Evolutionary conservation across 2,888 invertebrate species (phyloP).

Genomic region (Brenthis hecate): DNA sequence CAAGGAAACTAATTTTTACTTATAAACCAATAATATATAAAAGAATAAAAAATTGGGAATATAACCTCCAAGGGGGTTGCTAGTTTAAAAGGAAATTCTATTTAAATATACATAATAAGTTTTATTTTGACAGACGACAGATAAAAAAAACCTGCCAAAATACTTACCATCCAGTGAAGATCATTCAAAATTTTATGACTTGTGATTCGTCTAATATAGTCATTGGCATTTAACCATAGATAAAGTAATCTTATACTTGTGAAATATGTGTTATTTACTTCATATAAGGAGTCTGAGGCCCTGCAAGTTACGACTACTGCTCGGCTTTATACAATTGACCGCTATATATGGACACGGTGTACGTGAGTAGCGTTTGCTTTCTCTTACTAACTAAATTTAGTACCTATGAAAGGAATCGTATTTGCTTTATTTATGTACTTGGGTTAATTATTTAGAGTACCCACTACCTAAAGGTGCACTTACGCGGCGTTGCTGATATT

Average conservation of each 20-base stretch:
- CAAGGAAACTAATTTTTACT: no score
- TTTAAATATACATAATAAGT: no score
- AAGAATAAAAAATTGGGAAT: no score
- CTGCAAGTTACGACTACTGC: constrained; percentile 16
- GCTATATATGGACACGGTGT: background rate
- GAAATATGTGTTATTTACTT: constrained; percentile 19
- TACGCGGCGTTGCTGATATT: no score
- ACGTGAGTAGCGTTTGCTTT: constrained; percentile 16
- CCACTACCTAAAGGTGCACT: no score
- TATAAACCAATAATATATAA: no score
- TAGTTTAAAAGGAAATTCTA: no score
- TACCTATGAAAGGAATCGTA: constrained; percentile 1
- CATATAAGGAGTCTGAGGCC: constrained; percentile 12
- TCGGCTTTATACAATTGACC: constrained; percentile 12
- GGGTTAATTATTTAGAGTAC: no score
- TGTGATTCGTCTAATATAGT: constrained; percentile 5
- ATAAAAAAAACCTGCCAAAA: no score
- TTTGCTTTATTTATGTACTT: background rate
- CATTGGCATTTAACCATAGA: constrained; percentile 7
- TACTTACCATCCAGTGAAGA: no score
- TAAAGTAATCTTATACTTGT: constrained; percentile 17
- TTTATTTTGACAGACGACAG: no score
- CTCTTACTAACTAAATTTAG: constrained; percentile 5
- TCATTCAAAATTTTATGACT: background rate
- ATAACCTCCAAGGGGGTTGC: no score